Evolutionary conservation across 2,888 invertebrate species (phyloP).

Genomic region (Dioctria rufipes): DNA sequence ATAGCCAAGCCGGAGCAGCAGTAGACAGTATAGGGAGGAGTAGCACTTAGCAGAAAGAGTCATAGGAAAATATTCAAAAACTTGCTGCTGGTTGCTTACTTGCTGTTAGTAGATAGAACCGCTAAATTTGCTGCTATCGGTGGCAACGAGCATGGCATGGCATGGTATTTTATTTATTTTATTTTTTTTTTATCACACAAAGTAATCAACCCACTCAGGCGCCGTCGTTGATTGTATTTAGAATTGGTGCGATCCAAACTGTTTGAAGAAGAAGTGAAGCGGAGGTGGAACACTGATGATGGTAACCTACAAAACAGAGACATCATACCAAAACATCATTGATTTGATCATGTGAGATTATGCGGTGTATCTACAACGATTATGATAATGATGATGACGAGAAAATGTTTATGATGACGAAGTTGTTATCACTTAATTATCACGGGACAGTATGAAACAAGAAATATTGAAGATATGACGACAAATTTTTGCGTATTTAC

Average conservation of each 20-base stretch:
- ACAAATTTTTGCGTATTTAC: no score
- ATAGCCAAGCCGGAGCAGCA: no score
- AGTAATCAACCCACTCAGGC: conserved; percentile 10
- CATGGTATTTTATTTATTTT: no score
- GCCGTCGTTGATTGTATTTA: not conserved
- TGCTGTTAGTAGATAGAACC: no score
- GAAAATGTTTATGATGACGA: not conserved
- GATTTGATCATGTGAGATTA: no score
- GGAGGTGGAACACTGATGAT: conserved; percentile 4
- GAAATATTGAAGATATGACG: not conserved
- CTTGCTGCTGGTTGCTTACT: no score
- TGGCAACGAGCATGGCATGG: not conserved
- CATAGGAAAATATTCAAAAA: no score
- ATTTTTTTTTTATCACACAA: not conserved
- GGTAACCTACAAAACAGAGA: not conserved
- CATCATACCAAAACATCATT: not conserved
- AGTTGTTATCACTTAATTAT: not conserved
- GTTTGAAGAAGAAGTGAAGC: not conserved
- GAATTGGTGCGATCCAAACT: not conserved
- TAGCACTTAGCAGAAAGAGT: no score
- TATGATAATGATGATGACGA: no score
- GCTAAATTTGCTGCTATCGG: not conserved
- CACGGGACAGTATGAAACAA: not conserved
- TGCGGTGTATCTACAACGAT: no score
- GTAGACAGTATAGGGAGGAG: no score